Evolutionary conservation across 2,888 invertebrate species (phyloP), one percentile per base, ranked within the genome.

Genomic region (Epiblema foenella): DNA sequence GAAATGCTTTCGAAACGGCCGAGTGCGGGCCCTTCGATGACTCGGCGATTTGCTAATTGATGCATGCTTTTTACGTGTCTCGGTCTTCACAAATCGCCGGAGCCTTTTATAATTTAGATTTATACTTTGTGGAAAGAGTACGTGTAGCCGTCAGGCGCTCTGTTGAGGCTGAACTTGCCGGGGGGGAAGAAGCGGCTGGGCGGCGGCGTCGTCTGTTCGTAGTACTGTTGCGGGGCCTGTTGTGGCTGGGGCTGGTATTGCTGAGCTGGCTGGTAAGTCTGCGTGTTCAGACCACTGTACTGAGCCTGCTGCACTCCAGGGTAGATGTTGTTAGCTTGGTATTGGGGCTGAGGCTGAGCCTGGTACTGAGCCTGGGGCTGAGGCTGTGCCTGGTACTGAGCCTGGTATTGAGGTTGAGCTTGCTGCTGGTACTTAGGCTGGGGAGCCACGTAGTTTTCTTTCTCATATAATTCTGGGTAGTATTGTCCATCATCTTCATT

Each of bases 141-240:
- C 81, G 97, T 96, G 93, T 96, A 98, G 82, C 98, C 98, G 84
- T 98, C 98, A 52, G 97, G 97, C 73, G 97, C 97, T 84, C 98
- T 94, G 94, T 97, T 97, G 78, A 98, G 94, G 79, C 96, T 96
- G 81, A 98, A 95, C 89, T 97, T 97, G 77, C 98, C 98, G 39
- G 97, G 97, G 66, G 97, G 97, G 86, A 96, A 96, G 93, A 97
- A 97, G 79, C 96, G 95, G 81, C 95, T 95, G 20, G 97, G 96
- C 37, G 95, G 92, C 74, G 95, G 96, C 67, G 97, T 97, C 74
- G 94, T 93, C 39, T 91, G 85, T 70, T 94, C 93, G 82, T 94
- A 94, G 84, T 95, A 94, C 75, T 94, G 94, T 68, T 92, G 94
- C 73, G 86, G 88, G 57, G 80, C 74, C n/a, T 49, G 60, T 24